Conservation (phyloP, 64 coral and sea anemone genomes). For the Montipora sp. region DNA sequence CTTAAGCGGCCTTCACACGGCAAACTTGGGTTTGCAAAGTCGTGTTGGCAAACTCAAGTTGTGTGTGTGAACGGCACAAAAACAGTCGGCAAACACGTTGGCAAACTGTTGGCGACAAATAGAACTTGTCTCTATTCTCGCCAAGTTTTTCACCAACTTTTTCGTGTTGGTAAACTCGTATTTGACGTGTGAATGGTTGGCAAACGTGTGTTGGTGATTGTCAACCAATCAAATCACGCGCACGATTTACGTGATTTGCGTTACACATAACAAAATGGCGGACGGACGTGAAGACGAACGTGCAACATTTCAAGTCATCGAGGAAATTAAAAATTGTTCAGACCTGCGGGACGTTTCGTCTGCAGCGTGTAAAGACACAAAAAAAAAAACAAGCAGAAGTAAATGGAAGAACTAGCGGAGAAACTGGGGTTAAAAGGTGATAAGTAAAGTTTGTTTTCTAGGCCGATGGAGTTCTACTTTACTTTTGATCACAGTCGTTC, state of each 20-base stretch:
- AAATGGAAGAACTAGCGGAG: neutral
- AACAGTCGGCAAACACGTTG: no score
- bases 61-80: no score
- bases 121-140: no score
- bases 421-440: no score
- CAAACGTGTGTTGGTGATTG: neutral
- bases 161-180: neutral
- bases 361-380: neutral
- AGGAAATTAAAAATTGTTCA: neutral
- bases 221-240: neutral
- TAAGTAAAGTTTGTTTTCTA: no score
- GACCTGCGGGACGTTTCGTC: neutral
- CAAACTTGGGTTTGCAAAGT: no score
- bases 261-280: neutral
- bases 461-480: no score
- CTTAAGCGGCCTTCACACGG: no score
- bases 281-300: neutral
- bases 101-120: no score
- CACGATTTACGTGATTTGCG: slow-evolving; percentile 2
- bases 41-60: no score
- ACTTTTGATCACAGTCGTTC: no score
- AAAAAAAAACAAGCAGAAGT: neutral
- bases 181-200: neutral
- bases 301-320: neutral
- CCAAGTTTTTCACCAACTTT: no score